These are phyloP conservation scores for Euzetes globulus DNA, from an alignment of 2,888 invertebrate genomes.

Conservation along the genomic window DNA sequence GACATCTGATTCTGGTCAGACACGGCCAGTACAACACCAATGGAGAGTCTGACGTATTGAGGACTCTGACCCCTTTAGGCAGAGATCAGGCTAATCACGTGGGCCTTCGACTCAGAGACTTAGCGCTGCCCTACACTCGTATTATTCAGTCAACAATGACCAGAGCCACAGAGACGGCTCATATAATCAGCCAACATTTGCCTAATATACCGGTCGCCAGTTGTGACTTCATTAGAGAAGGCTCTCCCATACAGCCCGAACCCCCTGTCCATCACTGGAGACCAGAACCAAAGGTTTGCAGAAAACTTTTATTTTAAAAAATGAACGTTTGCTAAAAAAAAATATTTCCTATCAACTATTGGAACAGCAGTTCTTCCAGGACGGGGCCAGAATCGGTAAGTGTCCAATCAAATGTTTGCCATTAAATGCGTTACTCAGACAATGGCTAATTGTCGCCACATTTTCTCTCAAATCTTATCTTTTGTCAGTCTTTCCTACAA, in stretches of 20 bases:
- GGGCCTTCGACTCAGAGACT: conserved; percentile 65
- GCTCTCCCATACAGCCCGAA: conserved; percentile 88
- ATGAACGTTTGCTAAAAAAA: not conserved
- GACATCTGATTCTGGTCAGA: conserved; percentile 82
- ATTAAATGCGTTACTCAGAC: not conserved
- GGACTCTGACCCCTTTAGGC: conserved; percentile 71
- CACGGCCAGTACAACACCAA: conserved; percentile 87
- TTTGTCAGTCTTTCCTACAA: too few species aligned
- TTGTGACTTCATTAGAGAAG: conserved; percentile 76
- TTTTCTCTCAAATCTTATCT: too few species aligned
- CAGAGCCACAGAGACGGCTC: conserved; percentile 82
- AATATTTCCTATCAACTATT: conserved; percentile 40
- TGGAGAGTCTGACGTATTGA: conserved; percentile 63
- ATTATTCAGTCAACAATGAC: conserved; percentile 85
- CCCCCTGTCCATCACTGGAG: conserved; percentile 81
- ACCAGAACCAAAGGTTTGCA: conserved; percentile 65
- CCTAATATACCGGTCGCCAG: conserved; percentile 55
- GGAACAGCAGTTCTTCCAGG: conserved; percentile 80
- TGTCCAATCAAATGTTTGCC: not conserved
- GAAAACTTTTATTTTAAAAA: not conserved
- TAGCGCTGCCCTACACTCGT: conserved; percentile 68
- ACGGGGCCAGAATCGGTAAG: conserved; percentile 74
- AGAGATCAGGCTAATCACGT: conserved; percentile 75
- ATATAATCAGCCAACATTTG: conserved; percentile 66
- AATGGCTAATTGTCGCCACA: too few species aligned